These are phyloP conservation scores for Colistium nudipinnis DNA, from an alignment of 2,113 vertebrate species.

Conservation along the genomic window DNA sequence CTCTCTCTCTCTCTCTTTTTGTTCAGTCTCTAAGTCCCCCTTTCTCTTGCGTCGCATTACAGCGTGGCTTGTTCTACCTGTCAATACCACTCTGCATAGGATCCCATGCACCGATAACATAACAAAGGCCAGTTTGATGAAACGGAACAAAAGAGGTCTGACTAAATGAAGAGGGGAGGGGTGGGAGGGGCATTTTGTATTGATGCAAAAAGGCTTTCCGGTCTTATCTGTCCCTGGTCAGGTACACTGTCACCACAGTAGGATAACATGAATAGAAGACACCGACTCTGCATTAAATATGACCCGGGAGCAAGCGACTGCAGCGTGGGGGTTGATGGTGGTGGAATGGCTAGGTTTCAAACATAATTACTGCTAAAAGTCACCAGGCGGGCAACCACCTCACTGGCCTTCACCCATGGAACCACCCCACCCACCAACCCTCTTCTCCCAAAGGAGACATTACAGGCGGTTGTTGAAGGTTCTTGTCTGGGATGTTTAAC, in stretches of 20 bases:
- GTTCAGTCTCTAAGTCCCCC: conserved; percentile 29
- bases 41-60: conserved; percentile 24
- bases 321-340: not conserved
- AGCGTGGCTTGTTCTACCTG: conserved; percentile 44
- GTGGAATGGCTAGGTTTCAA: conserved; percentile 20
- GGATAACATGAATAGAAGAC: conserved; percentile 56
- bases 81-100: conserved; percentile 64
- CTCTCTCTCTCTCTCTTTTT: conserved; percentile 15
- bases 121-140: conserved; percentile 54
- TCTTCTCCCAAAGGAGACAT: conserved; percentile 62
- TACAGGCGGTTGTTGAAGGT: conserved; percentile 70
- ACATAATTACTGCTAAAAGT: conserved; percentile 43
- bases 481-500: conserved; percentile 51
- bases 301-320: conserved; percentile 37
- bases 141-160: conserved; percentile 31
- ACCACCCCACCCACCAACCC: conserved; percentile 34
- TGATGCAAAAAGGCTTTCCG: conserved; percentile 44
- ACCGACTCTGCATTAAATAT: conserved; percentile 59
- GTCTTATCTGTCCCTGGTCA: conserved; percentile 66
- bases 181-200: conserved; percentile 42
- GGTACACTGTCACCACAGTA: conserved; percentile 50
- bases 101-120: conserved; percentile 53
- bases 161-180: conserved; percentile 22
- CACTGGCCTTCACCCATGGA: conserved; percentile 18
- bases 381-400: conserved; percentile 18